Conservation (phyloP, 2,888 invertebrate genomes). For the Cryptosula pallasiana region DNA sequence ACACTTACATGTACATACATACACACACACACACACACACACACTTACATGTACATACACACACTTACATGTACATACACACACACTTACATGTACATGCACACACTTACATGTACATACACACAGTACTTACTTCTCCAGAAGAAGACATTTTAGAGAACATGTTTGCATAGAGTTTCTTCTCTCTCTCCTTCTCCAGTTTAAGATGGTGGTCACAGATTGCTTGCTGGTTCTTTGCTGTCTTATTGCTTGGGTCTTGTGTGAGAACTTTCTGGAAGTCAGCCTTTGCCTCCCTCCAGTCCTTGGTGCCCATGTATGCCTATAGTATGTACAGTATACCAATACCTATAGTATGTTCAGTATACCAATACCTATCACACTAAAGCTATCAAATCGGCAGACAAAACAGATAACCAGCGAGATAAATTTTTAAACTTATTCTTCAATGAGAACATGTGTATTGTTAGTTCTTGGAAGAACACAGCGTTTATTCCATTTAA, state of each 20-base stretch:
- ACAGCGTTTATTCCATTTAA: too few species aligned
- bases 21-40: too few species aligned
- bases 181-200: slow-evolving; percentile 73
- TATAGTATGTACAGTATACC: too few species aligned
- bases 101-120: not conserved
- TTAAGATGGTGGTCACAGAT: slow-evolving; percentile 70
- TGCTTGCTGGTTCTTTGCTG: slow-evolving; percentile 71
- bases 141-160: slow-evolving; percentile 74
- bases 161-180: slow-evolving; percentile 86
- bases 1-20: not conserved
- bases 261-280: slow-evolving; percentile 74
- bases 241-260: slow-evolving; percentile 79
- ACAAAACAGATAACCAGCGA: too few species aligned
- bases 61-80: not conserved
- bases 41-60: too few species aligned
- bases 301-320: slow-evolving; percentile 69
- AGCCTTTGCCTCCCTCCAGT: slow-evolving; percentile 68
- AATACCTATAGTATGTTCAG: too few species aligned
- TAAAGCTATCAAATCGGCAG: too few species aligned
- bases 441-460: too few species aligned
- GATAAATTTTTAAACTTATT: too few species aligned
- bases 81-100: not conserved
- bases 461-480: too few species aligned
- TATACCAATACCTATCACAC: too few species aligned
- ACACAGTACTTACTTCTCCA: slow-evolving; percentile 24